A percentile compares a stretch with the other conserved stretches of the same genome.
phyloP scores from a whole-genome alignment of 2,888 invertebrate genomes.

The Seira ritae region DNA sequence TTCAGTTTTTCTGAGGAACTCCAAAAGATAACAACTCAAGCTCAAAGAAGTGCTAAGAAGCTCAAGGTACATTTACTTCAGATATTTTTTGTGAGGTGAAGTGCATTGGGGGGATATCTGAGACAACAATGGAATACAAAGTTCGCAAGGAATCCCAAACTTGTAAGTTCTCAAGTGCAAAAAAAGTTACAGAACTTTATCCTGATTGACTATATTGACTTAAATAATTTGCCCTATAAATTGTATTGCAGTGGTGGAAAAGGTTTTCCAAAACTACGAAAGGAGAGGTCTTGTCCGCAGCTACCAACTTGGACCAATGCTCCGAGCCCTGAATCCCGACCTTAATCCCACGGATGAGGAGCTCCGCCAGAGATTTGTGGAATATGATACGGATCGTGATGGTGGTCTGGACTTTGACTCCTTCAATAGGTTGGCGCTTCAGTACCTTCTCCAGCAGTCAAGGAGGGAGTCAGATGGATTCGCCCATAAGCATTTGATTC shows the following conservation, averaged over 20 bases:
- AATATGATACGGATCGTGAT: constrained; percentile 40
- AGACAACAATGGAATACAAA: constrained; percentile 61
- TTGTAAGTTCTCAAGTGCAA: constrained; percentile 43
- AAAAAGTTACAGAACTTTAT: not conserved
- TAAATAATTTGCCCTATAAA: not conserved
- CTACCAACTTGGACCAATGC: constrained; percentile 60
- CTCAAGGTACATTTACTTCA: not conserved
- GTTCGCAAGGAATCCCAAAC: constrained; percentile 65
- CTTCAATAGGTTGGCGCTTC: constrained; percentile 56
- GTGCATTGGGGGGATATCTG: not conserved
- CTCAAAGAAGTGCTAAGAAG: not conserved
- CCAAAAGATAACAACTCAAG: constrained; percentile 4
- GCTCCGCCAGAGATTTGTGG: constrained; percentile 33
- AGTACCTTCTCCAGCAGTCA: constrained; percentile 51
- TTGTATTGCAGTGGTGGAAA: constrained; percentile 59
- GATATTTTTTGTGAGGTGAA: not conserved
- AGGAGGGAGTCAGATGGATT: constrained; percentile 57
- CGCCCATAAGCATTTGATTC: constrained; percentile 60
- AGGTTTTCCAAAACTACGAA: constrained; percentile 58
- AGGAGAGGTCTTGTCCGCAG: constrained; percentile 51
- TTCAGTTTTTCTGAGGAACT: constrained; percentile 11
- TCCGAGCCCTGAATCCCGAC: constrained; percentile 59
- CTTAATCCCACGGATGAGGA: constrained; percentile 47
- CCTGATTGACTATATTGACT: constrained; percentile 1
- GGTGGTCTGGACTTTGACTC: constrained; percentile 56